Evolutionary conservation across 2,797 vertebrate species (phyloP).

Genomic region (Crocodylus rhombifer): DNA sequence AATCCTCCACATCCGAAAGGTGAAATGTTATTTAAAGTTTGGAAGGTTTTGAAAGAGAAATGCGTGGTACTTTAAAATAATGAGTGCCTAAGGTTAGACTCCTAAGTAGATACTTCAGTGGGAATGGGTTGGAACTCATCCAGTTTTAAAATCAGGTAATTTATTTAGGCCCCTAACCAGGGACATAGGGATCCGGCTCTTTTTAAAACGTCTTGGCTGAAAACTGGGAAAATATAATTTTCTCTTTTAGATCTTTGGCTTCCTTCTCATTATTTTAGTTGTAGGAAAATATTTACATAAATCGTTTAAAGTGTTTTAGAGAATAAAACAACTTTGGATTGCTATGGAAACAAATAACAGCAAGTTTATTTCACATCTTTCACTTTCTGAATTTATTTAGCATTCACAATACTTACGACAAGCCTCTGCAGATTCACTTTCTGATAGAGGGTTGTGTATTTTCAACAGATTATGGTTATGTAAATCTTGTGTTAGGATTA

Average conservation of each 20-base stretch:
- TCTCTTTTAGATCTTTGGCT: conserved; percentile 24
- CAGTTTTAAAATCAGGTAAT: conserved; percentile 27
- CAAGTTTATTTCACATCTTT: conserved; percentile 13
- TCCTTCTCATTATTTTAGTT: conserved; percentile 38
- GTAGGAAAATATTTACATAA: conserved; percentile 35
- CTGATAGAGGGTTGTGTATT: neutral
- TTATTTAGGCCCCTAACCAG: conserved; percentile 15
- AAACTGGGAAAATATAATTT: neutral
- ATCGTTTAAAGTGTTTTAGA: conserved; percentile 22
- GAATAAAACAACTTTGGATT: conserved; percentile 15
- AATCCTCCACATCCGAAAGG: conserved; percentile 44
- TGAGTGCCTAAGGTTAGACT: neutral
- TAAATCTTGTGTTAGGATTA: neutral
- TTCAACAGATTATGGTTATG: neutral
- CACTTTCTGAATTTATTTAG: conserved; percentile 23
- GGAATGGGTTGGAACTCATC: neutral
- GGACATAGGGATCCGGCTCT: neutral
- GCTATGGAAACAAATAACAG: conserved; percentile 42
- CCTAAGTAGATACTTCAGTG: neutral
- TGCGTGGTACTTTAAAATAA: conserved; percentile 38
- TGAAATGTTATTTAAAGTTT: conserved; percentile 53
- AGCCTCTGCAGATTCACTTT: neutral
- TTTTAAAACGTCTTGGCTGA: neutral
- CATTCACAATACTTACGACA: neutral
- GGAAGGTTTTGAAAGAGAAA: conserved; percentile 53